phyloP scores from a whole-genome alignment of 2,888 invertebrate genomes.

The Rhamnusium bicolor region DNA sequence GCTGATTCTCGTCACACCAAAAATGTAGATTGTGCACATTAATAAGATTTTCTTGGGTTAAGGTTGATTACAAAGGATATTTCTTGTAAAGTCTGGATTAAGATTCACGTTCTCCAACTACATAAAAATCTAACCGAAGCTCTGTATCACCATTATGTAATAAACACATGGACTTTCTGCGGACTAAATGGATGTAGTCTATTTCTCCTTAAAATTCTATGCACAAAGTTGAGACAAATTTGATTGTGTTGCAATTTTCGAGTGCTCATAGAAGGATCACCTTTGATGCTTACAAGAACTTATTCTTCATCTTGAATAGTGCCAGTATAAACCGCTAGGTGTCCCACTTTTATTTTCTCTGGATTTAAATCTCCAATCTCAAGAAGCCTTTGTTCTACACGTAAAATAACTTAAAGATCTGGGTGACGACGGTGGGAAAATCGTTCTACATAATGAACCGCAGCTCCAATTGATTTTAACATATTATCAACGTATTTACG shows the following conservation, averaged over 20 bases:
- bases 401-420: background rate
- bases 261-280: background rate
- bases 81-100: background rate
- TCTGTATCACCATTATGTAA: too few relatives aligned
- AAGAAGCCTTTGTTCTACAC: background rate
- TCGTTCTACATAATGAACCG: background rate
- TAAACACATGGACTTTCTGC: too few relatives aligned
- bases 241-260: too few relatives aligned
- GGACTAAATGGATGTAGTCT: too few relatives aligned
- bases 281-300: background rate
- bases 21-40: background rate
- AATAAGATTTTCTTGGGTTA: background rate
- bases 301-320: too few relatives aligned
- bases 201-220: too few relatives aligned
- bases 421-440: background rate
- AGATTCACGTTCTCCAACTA: background rate
- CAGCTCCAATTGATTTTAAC: too few relatives aligned
- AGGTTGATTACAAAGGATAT: background rate
- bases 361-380: background rate
- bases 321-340: too few relatives aligned
- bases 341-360: too few relatives aligned
- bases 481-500: too few relatives aligned
- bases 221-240: too few relatives aligned
- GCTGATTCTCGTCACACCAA: background rate
- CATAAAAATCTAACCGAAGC: too few relatives aligned